These are phyloP conservation scores for Pachycephala philippinensis DNA, from an alignment of 2,113 vertebrate species.

Conservation along the genomic window DNA sequence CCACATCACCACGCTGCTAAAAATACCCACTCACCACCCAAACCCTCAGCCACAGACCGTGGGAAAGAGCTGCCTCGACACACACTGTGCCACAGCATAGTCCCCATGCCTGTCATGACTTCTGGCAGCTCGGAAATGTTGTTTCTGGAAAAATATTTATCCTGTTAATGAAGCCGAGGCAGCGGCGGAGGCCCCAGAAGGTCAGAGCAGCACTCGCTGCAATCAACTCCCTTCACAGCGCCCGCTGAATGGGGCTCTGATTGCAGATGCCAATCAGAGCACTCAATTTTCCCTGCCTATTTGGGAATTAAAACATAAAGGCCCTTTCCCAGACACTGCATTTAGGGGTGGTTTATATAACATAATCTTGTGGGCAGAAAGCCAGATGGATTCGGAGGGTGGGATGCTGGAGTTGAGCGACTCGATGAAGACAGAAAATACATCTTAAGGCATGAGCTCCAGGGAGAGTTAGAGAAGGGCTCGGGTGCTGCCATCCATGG, in stretches of 20 bases:
- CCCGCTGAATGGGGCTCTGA: constrained; percentile 65
- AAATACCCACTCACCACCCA: neutral
- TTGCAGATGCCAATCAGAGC: constrained; percentile 68
- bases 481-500: accelerated
- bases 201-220: constrained; percentile 49
- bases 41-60: accelerated
- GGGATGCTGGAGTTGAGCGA: neutral
- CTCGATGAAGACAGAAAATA: neutral
- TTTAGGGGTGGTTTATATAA: constrained; percentile 52
- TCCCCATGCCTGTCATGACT: constrained; percentile 18
- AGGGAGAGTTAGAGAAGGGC: neutral
- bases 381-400: neutral
- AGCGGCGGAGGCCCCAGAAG: constrained; percentile 45
- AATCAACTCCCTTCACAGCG: constrained; percentile 61
- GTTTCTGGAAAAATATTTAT: constrained; percentile 74
- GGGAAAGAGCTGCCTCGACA: accelerated
- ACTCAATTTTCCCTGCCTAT: constrained; percentile 58
- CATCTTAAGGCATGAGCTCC: accelerated
- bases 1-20: neutral
- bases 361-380: constrained; percentile 26
- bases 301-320: constrained; percentile 71
- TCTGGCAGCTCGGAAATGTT: constrained; percentile 58
- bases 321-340: constrained; percentile 35
- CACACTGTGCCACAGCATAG: neutral
- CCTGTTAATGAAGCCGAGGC: constrained; percentile 64